Evolutionary conservation across 2,113 vertebrate species (phyloP), one percentile per base, ranked within the genome.

Genomic region (Ciconia stormi): DNA sequence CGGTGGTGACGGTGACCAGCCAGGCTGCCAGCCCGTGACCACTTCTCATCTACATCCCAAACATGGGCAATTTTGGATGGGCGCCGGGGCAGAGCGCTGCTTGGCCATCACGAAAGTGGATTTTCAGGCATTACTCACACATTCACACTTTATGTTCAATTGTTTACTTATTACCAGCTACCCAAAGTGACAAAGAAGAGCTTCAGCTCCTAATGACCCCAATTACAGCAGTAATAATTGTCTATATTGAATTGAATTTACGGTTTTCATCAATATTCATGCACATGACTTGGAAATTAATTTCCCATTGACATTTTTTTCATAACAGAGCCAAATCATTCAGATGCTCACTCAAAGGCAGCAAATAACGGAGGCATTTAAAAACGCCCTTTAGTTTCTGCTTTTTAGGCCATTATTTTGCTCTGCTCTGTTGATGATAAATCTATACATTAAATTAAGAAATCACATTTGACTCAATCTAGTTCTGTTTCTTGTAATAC

Each of bases 201-300:
- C 62, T 89, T 61, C 76, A 52, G 69, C 50, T 91, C 80, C 52
- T 93, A 91, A 93, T 81, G 89, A 83, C 61, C 61, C 89, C 47
- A 91, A 84, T 95, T 97, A 95, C 61, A 79, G 50, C 47, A 40
- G 50, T 49, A 94, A 88, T 93, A 90, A 95, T 93, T 1, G 0
- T 32, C 58, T 47, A 42, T 73, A 77, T 89, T 78, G 93, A 89
- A 87, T 4, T 61, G 47, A 84, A 85, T 67, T 83, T 53, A 83
- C 2, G 9, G 5, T 90, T 95, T 90, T 50, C 82, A 95, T 93
- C 92, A 88, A 86, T 94, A 97, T 86, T 95, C 85, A 89, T 47
- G 34, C 52, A 84, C 89, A 66, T 59, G 81, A 84, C 56, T 96
- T 79, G 74, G 86, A 94, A 93, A 93, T 92, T 96, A 90, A 95